Evolutionary conservation across 2,888 invertebrate species (phyloP), one percentile per base, ranked within the genome.

Genomic region (Criorhina ranunculi): DNA sequence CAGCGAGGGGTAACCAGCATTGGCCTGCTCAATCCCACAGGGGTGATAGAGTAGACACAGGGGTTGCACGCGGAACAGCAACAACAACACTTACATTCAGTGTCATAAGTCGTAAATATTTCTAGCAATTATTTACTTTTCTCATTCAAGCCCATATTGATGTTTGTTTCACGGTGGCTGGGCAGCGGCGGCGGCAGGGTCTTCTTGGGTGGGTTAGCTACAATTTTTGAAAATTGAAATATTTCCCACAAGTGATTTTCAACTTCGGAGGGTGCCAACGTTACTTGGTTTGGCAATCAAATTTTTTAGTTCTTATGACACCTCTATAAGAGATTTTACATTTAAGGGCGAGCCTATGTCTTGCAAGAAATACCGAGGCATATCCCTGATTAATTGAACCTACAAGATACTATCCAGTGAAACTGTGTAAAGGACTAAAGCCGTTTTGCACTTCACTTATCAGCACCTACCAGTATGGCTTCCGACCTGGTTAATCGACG

Each of bases 31-130:
- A 90, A 88, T 91, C 91, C 91, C 91, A 89, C 89, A 88, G 90
- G 91, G 90, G 90, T 91, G 90, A 91, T 91, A 75, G 75, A 76
- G 37, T 42, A 80, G 29, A 70, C 33, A 19, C 37, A 75, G 79
- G 85, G 80, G 80, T 72, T 42, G 69, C 49, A 55, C 55, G n/a
- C n/a, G 24, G 17, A 73, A 69, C 62, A n/a, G 73, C 53, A n/a
- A n/a, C 53, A 76, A 59, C 69, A 70, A 62, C 80, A 62, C 85
- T 83, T 57, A 90, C 88, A 89, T 89, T 90, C 88, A 90, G 91
- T 91, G 91, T 90, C 90, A 91, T 89, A 91, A 91, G 91, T 89
- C 89, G 90, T 87, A 88, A 89, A 89, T 90, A 87, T 88, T 88
- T 86, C 86, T 53, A 87, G 82, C 87, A 88, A 88, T 88, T 89